These are phyloP conservation scores for Hemibagrus guttatus DNA, from an alignment of 2,797 vertebrate genomes.

Conservation along the genomic window DNA sequence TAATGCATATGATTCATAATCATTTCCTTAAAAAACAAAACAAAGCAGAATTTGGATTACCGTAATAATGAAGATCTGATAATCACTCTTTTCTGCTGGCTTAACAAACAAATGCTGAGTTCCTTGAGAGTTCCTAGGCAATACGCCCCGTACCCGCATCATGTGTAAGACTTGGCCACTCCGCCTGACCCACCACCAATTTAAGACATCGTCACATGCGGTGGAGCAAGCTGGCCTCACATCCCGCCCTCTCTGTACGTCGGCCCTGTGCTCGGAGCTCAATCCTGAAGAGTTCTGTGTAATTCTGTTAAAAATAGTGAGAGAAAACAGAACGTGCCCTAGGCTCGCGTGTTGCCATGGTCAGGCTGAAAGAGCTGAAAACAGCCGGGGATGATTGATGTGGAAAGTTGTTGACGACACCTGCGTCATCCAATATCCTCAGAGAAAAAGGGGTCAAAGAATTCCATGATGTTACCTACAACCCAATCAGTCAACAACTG, in stretches of 20 bases:
- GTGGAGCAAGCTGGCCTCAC: slow-evolving; percentile 62
- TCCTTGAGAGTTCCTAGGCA: slow-evolving; percentile 42
- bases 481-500: slow-evolving; percentile 4
- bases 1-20: background rate
- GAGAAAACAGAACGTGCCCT: slow-evolving; percentile 55
- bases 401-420: slow-evolving; percentile 61
- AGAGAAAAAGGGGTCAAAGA: slow-evolving; percentile 22
- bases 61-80: slow-evolving; percentile 37
- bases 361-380: slow-evolving; percentile 63
- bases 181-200: slow-evolving; percentile 62
- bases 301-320: slow-evolving; percentile 89
- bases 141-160: slow-evolving; percentile 31
- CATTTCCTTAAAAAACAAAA: background rate
- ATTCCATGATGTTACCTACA: slow-evolving; percentile 38
- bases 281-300: slow-evolving; percentile 78
- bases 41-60: slow-evolving; percentile 39
- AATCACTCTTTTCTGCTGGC: slow-evolving; percentile 37
- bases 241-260: slow-evolving; percentile 38
- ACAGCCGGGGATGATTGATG: slow-evolving; percentile 65
- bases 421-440: slow-evolving; percentile 42
- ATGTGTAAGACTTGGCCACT: slow-evolving; percentile 19
- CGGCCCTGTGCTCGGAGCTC: slow-evolving; percentile 56
- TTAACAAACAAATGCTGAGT: slow-evolving; percentile 24
- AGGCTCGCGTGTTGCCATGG: slow-evolving; percentile 58
- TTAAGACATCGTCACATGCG: slow-evolving; percentile 57